Evolutionary conservation across 2,888 invertebrate species (phyloP), one percentile per base, ranked within the genome.

Genomic region (Kryphioiulus occultus): DNA sequence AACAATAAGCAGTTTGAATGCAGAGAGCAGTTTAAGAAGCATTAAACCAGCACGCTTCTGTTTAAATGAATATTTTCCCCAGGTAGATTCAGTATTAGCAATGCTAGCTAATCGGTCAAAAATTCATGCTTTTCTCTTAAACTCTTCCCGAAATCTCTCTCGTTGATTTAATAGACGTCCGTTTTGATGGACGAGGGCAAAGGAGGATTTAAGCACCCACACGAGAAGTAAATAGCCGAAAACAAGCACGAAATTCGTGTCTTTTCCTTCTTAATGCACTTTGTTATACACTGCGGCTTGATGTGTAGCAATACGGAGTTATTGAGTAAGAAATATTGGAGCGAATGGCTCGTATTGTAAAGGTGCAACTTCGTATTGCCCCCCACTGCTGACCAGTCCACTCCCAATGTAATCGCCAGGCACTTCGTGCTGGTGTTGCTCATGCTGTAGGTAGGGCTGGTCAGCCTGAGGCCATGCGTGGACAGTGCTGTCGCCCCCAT

Each of bases 401-500:
- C 78, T 78, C 78, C 78, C 30, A 30, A 30, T 30, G 78, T n/a
- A 59, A 59, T 47, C 10, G 47, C 47, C 47, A 12, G 15, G 10
- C 53, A 53, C 53, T 53, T 84, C 35, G n/a, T 84, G 32, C 35
- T 19, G 32, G 84, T 84, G 85, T 85, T 85, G 22, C 39, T 85
- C 42, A 85, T 85, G 85, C 39, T 85, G 85, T 85, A 85, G 85
- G 85, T 85, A 85, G 39, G 85, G n/a, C 85, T 17, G 39, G 39
- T 85, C 47, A 53, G 86, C 86, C 86, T 9, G 26, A 10, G 19
- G 86, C 44, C 4, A 86, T 44, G 86, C 86, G 86, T 86, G 59
- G 86, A 86, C 86, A 47, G 32, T 22, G 53, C 86, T 86, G 86
- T 86, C 86, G 86, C 86, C 86, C 86, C 86, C 86, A 86, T 86